phyloP scores from a whole-genome alignment of 92 coral and sea anemone genomes.

The Ricordea florida region DNA sequence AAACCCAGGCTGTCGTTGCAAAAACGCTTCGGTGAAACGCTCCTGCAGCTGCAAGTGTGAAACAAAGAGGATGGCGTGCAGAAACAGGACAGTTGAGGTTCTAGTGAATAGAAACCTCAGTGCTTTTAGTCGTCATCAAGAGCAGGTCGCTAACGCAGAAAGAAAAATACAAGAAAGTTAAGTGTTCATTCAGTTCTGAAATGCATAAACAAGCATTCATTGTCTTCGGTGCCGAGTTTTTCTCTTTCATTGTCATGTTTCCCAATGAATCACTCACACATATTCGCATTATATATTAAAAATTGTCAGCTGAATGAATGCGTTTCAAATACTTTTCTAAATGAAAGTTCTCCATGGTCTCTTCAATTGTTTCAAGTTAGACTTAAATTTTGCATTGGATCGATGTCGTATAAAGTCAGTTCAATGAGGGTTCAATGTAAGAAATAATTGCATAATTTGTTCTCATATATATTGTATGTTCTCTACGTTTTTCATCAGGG shows the following conservation, averaged over 20 bases:
- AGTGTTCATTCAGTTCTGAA: neutral
- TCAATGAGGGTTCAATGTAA: too few species aligned
- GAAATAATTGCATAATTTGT: too few species aligned
- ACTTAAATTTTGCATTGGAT: too few species aligned
- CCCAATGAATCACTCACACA: slow-evolving; percentile 19
- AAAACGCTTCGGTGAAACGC: neutral
- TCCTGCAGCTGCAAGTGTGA: slow-evolving; percentile 12
- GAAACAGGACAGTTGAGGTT: neutral
- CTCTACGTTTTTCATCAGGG: neutral
- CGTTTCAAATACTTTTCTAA: neutral
- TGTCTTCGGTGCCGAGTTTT: neutral
- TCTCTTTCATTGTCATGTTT: slow-evolving; percentile 17
- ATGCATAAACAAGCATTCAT: neutral
- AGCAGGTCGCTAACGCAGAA: slow-evolving; percentile 23
- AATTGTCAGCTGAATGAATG: neutral
- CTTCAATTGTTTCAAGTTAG: too few species aligned
- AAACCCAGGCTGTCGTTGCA: slow-evolving; percentile 8
- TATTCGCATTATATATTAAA: neutral
- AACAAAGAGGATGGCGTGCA: slow-evolving; percentile 6
- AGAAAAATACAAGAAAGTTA: neutral
- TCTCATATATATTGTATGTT: too few species aligned
- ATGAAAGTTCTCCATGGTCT: neutral
- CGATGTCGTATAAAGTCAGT: neutral
- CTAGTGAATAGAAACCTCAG: slow-evolving; percentile 28
- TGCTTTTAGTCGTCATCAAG: slow-evolving; percentile 19